A percentile compares a stretch with the other conserved stretches of the same genome.
These are phyloP conservation scores for Spongilla lacustris DNA, from an alignment of 37 sponge, comb jelly and placozoan species.

Conservation along the genomic window DNA sequence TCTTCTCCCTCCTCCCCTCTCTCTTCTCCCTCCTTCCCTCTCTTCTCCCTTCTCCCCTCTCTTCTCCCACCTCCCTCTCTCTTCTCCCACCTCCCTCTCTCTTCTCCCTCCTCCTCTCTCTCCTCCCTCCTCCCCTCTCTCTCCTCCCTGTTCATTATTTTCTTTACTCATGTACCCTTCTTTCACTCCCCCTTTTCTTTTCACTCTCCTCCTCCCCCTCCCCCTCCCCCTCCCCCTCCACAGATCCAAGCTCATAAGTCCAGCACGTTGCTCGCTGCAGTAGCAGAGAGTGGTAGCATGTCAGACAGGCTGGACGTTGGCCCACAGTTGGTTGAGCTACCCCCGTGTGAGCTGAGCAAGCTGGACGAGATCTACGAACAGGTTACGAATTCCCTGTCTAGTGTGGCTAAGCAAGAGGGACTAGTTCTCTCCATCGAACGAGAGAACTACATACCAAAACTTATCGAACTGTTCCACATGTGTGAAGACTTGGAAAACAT, in stretches of 20 bases:
- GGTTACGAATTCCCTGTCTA: constrained; percentile 43
- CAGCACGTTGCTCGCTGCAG: constrained; percentile 4
- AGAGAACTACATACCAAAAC: constrained; percentile 80
- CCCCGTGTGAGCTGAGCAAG: constrained; percentile 88
- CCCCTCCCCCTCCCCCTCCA: neutral
- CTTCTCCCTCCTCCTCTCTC: neutral
- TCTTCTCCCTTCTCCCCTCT: no score
- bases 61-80: neutral
- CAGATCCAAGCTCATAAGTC: constrained; percentile 65
- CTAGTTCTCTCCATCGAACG: constrained; percentile 69
- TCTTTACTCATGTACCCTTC: neutral
- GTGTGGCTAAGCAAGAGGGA: constrained; percentile 31
- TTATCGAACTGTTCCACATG: constrained; percentile 94
- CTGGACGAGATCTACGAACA: constrained; percentile 74
- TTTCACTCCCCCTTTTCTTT: neutral
- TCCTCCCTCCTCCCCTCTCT: neutral
- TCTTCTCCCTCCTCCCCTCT: no score
- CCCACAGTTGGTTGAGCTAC: constrained; percentile 73
- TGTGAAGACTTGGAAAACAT: constrained; percentile 95
- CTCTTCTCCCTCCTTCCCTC: no score
- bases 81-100: neutral
- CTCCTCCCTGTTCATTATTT: neutral
- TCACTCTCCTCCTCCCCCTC: constrained; percentile 2
- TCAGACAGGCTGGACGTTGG: constrained; percentile 43
- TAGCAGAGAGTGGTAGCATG: constrained; percentile 54